Base-by-base conservation (phyloP, 2,797 vertebrate species). In the Micromesistius poutassou region DNA sequence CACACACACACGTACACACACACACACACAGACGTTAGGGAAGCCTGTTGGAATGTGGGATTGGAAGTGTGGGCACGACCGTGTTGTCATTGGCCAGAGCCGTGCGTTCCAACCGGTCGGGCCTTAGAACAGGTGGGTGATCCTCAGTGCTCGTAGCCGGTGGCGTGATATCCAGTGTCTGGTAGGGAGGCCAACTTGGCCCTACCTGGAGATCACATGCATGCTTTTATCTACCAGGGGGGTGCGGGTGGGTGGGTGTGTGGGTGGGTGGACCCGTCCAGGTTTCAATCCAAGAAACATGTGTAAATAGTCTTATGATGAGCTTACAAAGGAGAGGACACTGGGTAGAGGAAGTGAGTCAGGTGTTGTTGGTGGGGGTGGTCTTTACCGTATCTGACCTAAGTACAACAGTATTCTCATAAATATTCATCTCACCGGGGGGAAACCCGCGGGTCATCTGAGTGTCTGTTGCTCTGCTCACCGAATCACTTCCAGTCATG, bases 221-320 rank as follows among this genome's bases (percentile, higher is more conserved):
- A 38, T 8, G 77, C 91, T 94, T 94, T 94, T 83, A 93, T 94
- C 92, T 92, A 93, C 84, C 82, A 87, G 90, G 92, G 90, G 25
- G 12, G 31, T 31, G 12, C 50, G 70, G 50, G 38, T 76, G 74
- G 30, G 46, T 55, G 16, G 4, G 46, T 46, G 10, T 5, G 33
- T 10, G 1, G 8, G 36, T 38, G 36, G 1, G 36, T 38, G 9
- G 36, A 38, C 9, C 36, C 7, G 9, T 38, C 36, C 36, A 38
- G 36, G 79, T 80, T 74, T 62, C 50, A 62, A 42, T 42, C 12
- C 40, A 42, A 42, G 12, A 4, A 42, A 42, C 12, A 16, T 42
- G 40, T 42, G 14, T 16, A 42, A 42, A 42, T 42, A 16, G 12
- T 42, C 36, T 38, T 6, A 42, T 42, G 40, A 42, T 16, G 62